Evolutionary conservation across 2,113 vertebrate species (phyloP).

Genomic region (Dasyornis broadbenti): DNA sequence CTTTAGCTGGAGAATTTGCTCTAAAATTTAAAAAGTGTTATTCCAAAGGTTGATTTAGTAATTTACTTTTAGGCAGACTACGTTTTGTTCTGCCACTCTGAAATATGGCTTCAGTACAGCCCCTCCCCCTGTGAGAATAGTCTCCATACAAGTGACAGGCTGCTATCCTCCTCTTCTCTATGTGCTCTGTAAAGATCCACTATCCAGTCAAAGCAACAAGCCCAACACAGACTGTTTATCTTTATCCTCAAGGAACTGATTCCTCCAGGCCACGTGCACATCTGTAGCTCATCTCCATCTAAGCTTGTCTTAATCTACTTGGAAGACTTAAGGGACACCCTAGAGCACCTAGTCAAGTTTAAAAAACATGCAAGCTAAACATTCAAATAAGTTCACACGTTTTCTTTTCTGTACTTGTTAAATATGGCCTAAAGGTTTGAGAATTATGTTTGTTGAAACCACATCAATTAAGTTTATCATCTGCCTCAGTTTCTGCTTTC

Average conservation of each 20-base stretch:
- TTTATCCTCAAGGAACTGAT: background rate
- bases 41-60: background rate
- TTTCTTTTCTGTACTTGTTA: background rate
- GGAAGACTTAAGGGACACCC: background rate
- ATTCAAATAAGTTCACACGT: background rate
- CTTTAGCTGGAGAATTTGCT: background rate
- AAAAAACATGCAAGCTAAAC: background rate
- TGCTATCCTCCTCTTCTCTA: background rate
- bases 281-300: background rate
- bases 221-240: background rate
- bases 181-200: background rate
- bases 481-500: background rate
- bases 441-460: background rate
- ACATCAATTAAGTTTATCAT: background rate
- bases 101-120: accelerated
- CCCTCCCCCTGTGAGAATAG: background rate
- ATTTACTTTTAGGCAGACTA: background rate
- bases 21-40: background rate
- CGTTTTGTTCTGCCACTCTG: background rate
- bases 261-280: accelerated
- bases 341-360: background rate
- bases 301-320: conserved; percentile 7
- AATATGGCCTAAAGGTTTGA: background rate
- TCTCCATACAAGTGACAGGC: background rate
- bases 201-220: background rate